Percentiles rank a stretch among this genome's conserved stretches.
These are phyloP conservation scores for Brachionus rotundiformis DNA, from an alignment of 1,140 invertebrate genomes.

Conservation along the genomic window DNA sequence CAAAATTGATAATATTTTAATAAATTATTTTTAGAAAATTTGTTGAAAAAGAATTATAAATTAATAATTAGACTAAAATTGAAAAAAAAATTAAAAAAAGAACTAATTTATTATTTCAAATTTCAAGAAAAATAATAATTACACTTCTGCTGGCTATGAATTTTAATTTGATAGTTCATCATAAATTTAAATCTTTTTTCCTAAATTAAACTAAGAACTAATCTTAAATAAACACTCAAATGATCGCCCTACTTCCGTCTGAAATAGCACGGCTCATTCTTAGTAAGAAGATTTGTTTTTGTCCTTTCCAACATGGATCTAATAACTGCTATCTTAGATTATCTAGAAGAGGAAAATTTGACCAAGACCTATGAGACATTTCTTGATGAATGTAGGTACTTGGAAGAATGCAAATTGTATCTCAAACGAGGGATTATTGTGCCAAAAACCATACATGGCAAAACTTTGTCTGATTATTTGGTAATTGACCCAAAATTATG, in stretches of 20 bases:
- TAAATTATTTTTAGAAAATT: constrained; percentile 6
- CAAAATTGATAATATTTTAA: not conserved
- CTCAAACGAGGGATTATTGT: constrained; percentile 27
- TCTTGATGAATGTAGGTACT: constrained; percentile 36
- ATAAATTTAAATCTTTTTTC: constrained; percentile 13
- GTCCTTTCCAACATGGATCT: not conserved
- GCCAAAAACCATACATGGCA: constrained; percentile 44
- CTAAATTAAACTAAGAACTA: not conserved
- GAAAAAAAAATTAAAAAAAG: not conserved
- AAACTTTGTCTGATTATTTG: constrained; percentile 24
- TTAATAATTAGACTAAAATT: constrained; percentile 18
- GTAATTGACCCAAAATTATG: not conserved
- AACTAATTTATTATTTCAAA: constrained; percentile 6
- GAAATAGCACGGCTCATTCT: constrained; percentile 19
- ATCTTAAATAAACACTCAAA: not conserved
- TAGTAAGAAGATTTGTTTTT: not conserved
- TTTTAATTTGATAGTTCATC: constrained; percentile 3
- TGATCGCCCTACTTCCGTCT: constrained; percentile 36
- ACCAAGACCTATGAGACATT: constrained; percentile 21
- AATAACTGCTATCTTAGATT: not conserved
- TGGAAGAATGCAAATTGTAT: constrained; percentile 50
- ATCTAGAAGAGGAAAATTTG: constrained; percentile 46
- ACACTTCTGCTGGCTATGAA: constrained; percentile 11
- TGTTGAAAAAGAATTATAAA: not conserved
- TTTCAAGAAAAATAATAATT: constrained; percentile 23